A percentile compares a stretch with the other conserved stretches of the same genome.
Conservation (phyloP, 1,140 invertebrate genomes). For the Radopholus similis region DNA sequence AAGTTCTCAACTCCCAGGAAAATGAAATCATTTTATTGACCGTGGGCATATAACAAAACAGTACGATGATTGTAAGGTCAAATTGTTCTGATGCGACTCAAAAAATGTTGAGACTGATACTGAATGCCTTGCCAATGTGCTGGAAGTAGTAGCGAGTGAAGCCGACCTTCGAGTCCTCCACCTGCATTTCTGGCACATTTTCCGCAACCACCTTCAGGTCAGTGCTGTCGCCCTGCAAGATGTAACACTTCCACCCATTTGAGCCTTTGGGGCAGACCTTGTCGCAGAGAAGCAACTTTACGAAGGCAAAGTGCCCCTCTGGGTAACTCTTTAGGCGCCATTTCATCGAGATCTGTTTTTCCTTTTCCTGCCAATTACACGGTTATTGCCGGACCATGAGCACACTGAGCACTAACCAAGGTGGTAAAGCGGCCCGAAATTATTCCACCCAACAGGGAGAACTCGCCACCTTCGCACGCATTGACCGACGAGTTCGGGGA, state of each 20-base stretch:
- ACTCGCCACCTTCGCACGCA: conserved; percentile 75
- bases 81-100: too few relatives aligned
- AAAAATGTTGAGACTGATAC: conserved; percentile 60
- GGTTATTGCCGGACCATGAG: conserved; percentile 38
- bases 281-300: conserved; percentile 61
- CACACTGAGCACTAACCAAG: too few relatives aligned
- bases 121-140: conserved; percentile 63
- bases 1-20: too few relatives aligned
- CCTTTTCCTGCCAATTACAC: conserved; percentile 77
- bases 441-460: conserved; percentile 61
- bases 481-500: conserved; percentile 66
- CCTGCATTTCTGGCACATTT: conserved; percentile 37
- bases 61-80: too few relatives aligned
- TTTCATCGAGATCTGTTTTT: conserved; percentile 80
- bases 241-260: background rate
- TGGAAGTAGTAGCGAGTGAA: conserved; percentile 64
- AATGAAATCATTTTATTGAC: too few relatives aligned
- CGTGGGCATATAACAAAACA: too few relatives aligned
- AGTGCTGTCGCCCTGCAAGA: conserved; percentile 54
- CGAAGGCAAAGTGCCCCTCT: conserved; percentile 80
- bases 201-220: conserved; percentile 40
- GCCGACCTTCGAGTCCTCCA: conserved; percentile 60
- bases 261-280: too few relatives aligned
- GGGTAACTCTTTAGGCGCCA: conserved; percentile 96
- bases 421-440: conserved; percentile 23